These are phyloP conservation scores for Chironomus tepperi DNA, from an alignment of 1,140 invertebrate species.

Conservation along the genomic window DNA sequence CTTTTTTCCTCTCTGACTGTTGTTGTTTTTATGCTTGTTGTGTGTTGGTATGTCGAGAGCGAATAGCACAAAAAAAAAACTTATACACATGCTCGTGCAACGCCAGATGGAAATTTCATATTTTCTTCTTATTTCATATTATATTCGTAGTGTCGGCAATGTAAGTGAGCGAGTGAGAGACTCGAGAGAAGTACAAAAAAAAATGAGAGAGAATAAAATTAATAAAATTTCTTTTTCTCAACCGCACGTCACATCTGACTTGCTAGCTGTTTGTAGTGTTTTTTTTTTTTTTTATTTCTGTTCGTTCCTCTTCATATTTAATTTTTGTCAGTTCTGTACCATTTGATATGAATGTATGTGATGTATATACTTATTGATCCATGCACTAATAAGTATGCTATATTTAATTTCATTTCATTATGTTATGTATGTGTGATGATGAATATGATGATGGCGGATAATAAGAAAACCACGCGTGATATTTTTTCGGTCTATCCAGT, in stretches of 20 bases:
- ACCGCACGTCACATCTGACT: background rate
- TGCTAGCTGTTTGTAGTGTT: background rate
- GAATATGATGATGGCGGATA: background rate
- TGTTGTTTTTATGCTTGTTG: background rate
- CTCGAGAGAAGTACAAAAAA: background rate
- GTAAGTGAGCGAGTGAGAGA: background rate
- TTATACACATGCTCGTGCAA: slow-evolving; percentile 12
- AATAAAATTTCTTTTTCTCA: slow-evolving; percentile 7
- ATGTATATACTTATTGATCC: background rate
- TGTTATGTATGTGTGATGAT: background rate
- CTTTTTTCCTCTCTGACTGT: background rate
- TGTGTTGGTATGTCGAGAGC: background rate
- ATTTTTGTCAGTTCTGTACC: background rate
- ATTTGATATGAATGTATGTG: too few relatives aligned
- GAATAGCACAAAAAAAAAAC: too few relatives aligned
- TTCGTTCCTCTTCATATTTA: background rate
- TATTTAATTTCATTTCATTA: slow-evolving; percentile 9
- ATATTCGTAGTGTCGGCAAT: background rate
- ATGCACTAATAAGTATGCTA: background rate
- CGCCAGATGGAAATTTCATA: background rate
- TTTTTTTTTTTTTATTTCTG: too few relatives aligned
- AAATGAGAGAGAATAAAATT: background rate
- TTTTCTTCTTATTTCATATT: background rate
- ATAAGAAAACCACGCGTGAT: background rate
- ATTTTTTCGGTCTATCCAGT: background rate